Evolutionary conservation across 2,888 invertebrate genomes (phyloP).

Genomic region (Phrixothrix hirtus): DNA sequence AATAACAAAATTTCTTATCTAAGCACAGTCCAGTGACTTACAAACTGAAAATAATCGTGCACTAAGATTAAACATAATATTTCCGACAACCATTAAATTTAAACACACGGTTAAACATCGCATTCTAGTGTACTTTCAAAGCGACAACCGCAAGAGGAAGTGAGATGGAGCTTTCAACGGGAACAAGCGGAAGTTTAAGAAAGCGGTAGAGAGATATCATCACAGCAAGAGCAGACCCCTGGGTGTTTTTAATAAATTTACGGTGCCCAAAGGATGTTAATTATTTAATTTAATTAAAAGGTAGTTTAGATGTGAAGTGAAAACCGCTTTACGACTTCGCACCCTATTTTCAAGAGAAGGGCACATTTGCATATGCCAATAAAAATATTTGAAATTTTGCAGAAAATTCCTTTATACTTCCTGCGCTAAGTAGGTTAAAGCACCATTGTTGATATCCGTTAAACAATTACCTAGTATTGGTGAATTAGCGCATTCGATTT

Average conservation of each 20-base stretch:
- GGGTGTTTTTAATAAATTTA: slow-evolving; percentile 46
- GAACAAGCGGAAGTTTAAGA: slow-evolving; percentile 22
- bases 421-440: too few relatives aligned
- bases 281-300: slow-evolving; percentile 52
- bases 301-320: slow-evolving; percentile 39
- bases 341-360: slow-evolving; percentile 19
- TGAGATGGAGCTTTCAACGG: slow-evolving; percentile 16
- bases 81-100: slow-evolving; percentile 40
- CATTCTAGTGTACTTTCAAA: slow-evolving; percentile 20
- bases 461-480: too few relatives aligned
- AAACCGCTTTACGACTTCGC: slow-evolving; percentile 35
- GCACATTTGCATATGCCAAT: slow-evolving; percentile 20
- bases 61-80: slow-evolving; percentile 42
- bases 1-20: slow-evolving; percentile 36
- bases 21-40: slow-evolving; percentile 42
- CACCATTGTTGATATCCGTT: too few relatives aligned
- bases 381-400: slow-evolving; percentile 3
- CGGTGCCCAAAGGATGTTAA: slow-evolving; percentile 46
- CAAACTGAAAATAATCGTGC: slow-evolving; percentile 43
- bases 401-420: not conserved
- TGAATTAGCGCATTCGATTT: too few relatives aligned
- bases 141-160: slow-evolving; percentile 14
- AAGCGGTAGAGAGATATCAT: slow-evolving; percentile 34
- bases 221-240: slow-evolving; percentile 31
- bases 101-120: slow-evolving; percentile 35